Conservation (phyloP, 2,797 vertebrate species). For the Erpetoichthys calabaricus region DNA sequence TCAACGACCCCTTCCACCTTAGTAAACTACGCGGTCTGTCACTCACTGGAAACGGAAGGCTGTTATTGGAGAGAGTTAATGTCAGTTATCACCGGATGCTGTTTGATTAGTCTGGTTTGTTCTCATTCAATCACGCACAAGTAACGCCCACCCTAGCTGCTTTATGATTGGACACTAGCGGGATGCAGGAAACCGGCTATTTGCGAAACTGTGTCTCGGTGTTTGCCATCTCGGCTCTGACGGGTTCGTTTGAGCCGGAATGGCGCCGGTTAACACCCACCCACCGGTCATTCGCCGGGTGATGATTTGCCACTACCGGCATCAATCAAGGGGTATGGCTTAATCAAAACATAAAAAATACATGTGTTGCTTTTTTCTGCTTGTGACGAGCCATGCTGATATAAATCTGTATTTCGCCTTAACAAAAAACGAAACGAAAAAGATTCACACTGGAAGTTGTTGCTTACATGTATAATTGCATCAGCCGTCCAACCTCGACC, state of each 20-base stretch:
- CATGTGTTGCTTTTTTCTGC: not conserved
- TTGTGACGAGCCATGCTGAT: not conserved
- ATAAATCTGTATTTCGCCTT: not conserved
- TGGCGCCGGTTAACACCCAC: conserved; percentile 4
- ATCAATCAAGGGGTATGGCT: conserved; percentile 3
- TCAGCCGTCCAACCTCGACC: not conserved
- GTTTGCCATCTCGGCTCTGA: conserved; percentile 6
- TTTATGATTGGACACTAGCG: not conserved
- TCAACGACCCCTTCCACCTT: conserved; percentile 54
- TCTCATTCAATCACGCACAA: conserved; percentile 4
- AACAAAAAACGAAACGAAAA: not conserved
- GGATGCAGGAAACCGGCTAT: not conserved
- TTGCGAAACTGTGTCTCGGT: conserved; percentile 7
- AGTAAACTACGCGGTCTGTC: conserved; percentile 29
- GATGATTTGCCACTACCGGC: conserved; percentile 1
- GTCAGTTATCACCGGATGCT: conserved; percentile 14
- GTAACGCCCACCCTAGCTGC: not conserved
- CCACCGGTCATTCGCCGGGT: too few species aligned
- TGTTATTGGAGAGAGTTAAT: conserved; percentile 31
- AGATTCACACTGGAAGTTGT: not conserved
- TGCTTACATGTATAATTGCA: conserved; percentile 6
- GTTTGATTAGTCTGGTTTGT: not conserved
- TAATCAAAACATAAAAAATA: conserved; percentile 7
- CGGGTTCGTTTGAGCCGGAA: conserved; percentile 5
- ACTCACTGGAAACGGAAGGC: conserved; percentile 21